Percentiles rank a stretch among this genome's conserved stretches.
Conservation (phyloP, 2,797 vertebrate genomes). For the Silurus lanzhouensis region DNA sequence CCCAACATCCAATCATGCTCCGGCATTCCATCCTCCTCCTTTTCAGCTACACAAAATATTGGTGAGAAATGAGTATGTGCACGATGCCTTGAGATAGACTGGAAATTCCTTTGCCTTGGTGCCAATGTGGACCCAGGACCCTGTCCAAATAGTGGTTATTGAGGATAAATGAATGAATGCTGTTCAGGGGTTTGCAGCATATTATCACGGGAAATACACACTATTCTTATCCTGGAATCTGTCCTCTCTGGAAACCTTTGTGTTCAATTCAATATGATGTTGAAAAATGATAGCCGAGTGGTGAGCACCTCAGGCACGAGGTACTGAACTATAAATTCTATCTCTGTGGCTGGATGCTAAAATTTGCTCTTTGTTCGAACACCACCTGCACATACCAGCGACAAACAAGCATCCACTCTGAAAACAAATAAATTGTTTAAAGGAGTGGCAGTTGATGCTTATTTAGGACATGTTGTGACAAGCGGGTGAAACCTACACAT, state of each 20-base stretch:
- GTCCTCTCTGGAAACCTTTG: slow-evolving; percentile 41
- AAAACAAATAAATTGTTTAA: slow-evolving; percentile 23
- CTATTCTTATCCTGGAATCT: slow-evolving; percentile 43
- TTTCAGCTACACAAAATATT: background rate
- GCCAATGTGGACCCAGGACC: background rate
- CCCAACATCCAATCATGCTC: too few relatives aligned
- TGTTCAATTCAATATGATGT: slow-evolving; percentile 33
- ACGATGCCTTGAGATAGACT: background rate
- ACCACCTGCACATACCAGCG: slow-evolving; percentile 19
- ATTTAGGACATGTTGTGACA: slow-evolving; percentile 1
- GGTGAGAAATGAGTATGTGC: background rate
- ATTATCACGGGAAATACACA: slow-evolving; percentile 45
- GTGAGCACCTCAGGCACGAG: slow-evolving; percentile 21
- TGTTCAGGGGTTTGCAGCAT: slow-evolving; percentile 27
- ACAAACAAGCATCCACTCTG: slow-evolving; percentile 36
- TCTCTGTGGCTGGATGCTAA: slow-evolving; percentile 26
- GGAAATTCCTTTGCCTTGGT: background rate
- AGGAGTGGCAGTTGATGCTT: slow-evolving; percentile 17
- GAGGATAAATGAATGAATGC: slow-evolving; percentile 13
- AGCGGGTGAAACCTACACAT: background rate
- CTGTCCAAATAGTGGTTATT: background rate
- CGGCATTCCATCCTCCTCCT: too few relatives aligned
- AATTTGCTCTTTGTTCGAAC: slow-evolving; percentile 46
- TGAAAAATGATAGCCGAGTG: slow-evolving; percentile 38
- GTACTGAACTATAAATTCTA: slow-evolving; percentile 37